These are phyloP conservation scores for Tychaedon coryphoeus DNA, from an alignment of 2,113 vertebrate genomes.

Conservation along the genomic window DNA sequence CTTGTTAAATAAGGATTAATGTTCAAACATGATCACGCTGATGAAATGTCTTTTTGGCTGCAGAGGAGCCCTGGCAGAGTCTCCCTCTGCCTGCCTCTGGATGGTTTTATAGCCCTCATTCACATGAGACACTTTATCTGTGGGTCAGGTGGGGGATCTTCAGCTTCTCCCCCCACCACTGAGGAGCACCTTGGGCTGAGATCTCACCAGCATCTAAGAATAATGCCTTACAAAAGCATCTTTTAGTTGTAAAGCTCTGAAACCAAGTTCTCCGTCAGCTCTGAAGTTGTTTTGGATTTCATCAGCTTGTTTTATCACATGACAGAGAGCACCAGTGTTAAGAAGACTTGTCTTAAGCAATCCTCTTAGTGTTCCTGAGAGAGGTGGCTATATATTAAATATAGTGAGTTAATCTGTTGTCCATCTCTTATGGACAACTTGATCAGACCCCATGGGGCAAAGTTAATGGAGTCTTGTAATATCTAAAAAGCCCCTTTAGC, in stretches of 20 bases:
- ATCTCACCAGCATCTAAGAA: neutral
- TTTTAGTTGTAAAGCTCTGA: neutral
- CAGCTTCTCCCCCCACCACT: neutral
- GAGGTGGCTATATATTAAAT: neutral
- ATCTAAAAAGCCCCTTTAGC: neutral
- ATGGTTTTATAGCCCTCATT: neutral
- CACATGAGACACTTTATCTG: neutral
- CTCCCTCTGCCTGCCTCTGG: neutral
- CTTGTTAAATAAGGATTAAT: conserved; percentile 34
- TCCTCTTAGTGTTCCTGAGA: conserved; percentile 1
- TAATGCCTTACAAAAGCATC: neutral
- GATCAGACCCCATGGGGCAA: neutral
- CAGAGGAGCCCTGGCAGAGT: conserved; percentile 13
- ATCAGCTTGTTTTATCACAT: neutral
- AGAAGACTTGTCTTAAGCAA: conserved; percentile 30
- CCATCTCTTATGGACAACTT: neutral
- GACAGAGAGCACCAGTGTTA: neutral
- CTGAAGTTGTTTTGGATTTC: neutral
- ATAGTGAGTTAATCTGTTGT: neutral
- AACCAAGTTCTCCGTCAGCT: neutral
- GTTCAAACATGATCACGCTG: conserved; percentile 44
- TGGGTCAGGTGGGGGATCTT: neutral
- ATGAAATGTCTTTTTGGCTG: conserved; percentile 17
- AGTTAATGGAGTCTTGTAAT: neutral
- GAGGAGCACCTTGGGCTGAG: neutral